Conservation (phyloP, 2,888 invertebrate genomes). For the Schrankia costaestrigalis region DNA sequence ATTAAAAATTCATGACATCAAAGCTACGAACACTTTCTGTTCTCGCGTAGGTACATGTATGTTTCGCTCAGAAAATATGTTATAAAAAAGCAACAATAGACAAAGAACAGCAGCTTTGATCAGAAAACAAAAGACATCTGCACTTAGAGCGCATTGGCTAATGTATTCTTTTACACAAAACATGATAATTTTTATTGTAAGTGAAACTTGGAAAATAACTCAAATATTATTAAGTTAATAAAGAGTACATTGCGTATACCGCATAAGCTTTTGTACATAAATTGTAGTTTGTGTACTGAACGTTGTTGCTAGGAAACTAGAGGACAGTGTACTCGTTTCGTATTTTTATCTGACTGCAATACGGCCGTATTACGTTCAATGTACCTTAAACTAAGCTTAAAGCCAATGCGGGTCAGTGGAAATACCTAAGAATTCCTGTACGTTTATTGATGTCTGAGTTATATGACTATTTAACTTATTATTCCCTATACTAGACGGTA, state of each 20-base stretch:
- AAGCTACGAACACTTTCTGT: constrained; percentile 5
- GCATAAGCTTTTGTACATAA: constrained; percentile 8
- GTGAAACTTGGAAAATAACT: not conserved
- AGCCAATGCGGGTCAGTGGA: constrained; percentile 10
- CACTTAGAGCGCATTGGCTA: constrained; percentile 12
- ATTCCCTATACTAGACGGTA: no score
- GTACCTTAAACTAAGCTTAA: constrained; percentile 8
- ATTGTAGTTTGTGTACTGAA: constrained; percentile 26
- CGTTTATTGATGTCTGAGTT: no score
- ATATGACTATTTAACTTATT: no score
- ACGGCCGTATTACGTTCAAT: constrained; percentile 12
- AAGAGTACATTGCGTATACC: no score
- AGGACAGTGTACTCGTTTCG: constrained; percentile 23
- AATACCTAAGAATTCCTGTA: no score
- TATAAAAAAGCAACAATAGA: constrained; percentile 18
- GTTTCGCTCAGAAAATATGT: constrained; percentile 7
- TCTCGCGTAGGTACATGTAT: constrained; percentile 6
- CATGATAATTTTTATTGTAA: not conserved
- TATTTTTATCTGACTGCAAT: constrained; percentile 19
- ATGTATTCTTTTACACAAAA: constrained; percentile 2
- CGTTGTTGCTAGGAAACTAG: constrained; percentile 34
- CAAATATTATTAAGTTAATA: no score
- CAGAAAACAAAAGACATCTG: not conserved
- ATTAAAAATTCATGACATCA: constrained; percentile 17
- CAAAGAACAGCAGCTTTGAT: not conserved